Conservation (phyloP, 2,888 invertebrate genomes). For the Andrena hattorfiana region DNA sequence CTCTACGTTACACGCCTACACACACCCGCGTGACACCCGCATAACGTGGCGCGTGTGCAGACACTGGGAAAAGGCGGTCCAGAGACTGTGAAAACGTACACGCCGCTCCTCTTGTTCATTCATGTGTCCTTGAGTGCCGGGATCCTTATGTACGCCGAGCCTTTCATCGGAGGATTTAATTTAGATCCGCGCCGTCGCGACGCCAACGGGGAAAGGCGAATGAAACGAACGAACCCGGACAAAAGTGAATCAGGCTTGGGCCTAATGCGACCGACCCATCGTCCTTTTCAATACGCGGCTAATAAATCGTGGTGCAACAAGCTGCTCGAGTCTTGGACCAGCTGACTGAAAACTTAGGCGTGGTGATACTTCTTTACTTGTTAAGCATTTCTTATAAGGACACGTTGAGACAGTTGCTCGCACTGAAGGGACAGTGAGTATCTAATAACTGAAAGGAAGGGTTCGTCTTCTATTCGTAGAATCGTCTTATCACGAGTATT, state of each 20-base stretch:
- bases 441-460: too few relatives aligned
- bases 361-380: too few relatives aligned
- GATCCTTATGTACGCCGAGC: slow-evolving; percentile 54
- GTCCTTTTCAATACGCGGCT: slow-evolving; percentile 21
- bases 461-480: too few relatives aligned
- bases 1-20: slow-evolving; percentile 15
- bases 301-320: neutral
- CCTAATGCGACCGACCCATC: slow-evolving; percentile 50
- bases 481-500: slow-evolving; percentile 6
- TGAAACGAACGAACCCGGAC: slow-evolving; percentile 25
- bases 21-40: neutral
- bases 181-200: slow-evolving; percentile 44
- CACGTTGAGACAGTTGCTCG: too few relatives aligned
- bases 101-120: slow-evolving; percentile 52
- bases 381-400: too few relatives aligned
- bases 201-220: slow-evolving; percentile 39
- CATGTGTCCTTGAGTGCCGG: slow-evolving; percentile 48
- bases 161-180: slow-evolving; percentile 62
- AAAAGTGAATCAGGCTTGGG: slow-evolving; percentile 55
- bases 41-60: neutral
- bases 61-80: neutral
- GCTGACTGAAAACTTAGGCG: too few relatives aligned
- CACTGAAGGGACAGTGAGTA: too few relatives aligned
- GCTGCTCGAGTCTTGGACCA: too few relatives aligned
- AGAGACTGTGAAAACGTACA: slow-evolving; percentile 30